phyloP scores from a whole-genome alignment of 53 echinoderm and acorn worm genomes.

The Zoroaster sp. region DNA sequence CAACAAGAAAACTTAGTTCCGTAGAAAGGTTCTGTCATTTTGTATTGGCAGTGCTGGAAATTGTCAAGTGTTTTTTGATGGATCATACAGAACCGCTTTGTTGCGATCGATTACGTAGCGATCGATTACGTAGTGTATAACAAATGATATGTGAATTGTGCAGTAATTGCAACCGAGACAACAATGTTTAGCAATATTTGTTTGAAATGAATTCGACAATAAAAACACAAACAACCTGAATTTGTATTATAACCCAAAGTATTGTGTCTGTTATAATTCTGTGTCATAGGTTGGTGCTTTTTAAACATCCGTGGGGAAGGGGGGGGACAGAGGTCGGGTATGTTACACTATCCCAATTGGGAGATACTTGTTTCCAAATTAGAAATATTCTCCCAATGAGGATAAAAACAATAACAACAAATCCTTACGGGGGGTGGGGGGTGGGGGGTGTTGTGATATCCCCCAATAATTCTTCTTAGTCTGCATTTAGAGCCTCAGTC shows the following conservation, averaged over 20 bases:
- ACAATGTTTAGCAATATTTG: conserved; percentile 52
- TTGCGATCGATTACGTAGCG: not conserved
- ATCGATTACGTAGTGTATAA: not conserved
- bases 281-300: not conserved
- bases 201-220: conserved; percentile 17
- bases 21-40: conserved; percentile 3
- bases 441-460: too few relatives aligned
- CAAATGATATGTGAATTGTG: too few relatives aligned
- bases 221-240: conserved; percentile 7
- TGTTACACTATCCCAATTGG: too few relatives aligned
- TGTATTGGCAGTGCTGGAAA: conserved; percentile 38
- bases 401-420: too few relatives aligned
- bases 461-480: too few relatives aligned
- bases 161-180: conserved; percentile 1
- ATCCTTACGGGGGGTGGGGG: too few relatives aligned
- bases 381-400: too few relatives aligned
- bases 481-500: too few relatives aligned
- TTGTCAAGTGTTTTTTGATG: conserved; percentile 32
- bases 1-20: not conserved
- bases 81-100: conserved; percentile 4
- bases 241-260: conserved; percentile 30
- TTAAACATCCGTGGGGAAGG: too few relatives aligned
- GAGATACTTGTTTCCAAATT: too few relatives aligned
- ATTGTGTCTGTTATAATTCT: not conserved
- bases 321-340: too few relatives aligned